Evolutionary conservation across 2,797 vertebrate genomes (phyloP).

Genomic region (Sparidentex hasta): DNA sequence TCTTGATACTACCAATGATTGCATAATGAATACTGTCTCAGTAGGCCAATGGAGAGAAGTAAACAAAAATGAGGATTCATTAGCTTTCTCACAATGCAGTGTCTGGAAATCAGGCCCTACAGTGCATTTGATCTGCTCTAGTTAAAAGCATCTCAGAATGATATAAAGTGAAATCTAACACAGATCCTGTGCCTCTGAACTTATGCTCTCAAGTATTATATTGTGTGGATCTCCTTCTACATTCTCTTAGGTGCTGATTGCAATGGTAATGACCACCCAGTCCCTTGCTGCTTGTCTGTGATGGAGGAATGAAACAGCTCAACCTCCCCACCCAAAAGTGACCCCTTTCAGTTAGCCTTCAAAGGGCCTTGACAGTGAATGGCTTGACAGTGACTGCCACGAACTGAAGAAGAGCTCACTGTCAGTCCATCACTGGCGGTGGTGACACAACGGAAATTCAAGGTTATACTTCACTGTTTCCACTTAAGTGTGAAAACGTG

Average conservation of each 20-base stretch:
- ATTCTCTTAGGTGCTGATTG: conserved; percentile 28
- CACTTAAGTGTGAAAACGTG: not conserved
- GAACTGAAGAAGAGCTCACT: conserved; percentile 38
- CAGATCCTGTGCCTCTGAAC: not conserved
- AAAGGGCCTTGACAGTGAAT: conserved; percentile 40
- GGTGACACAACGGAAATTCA: conserved; percentile 42
- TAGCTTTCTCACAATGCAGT: not conserved
- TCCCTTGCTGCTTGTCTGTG: conserved; percentile 6
- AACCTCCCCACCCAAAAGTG: conserved; percentile 35
- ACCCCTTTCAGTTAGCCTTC: conserved; percentile 47
- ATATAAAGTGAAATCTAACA: conserved; percentile 19
- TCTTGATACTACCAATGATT: not conserved
- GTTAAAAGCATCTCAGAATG: conserved; percentile 19
- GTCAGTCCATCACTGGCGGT: conserved; percentile 12
- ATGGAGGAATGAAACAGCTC: conserved; percentile 18
- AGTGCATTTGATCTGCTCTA: conserved; percentile 14
- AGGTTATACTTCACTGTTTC: conserved; percentile 17
- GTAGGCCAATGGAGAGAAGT: not conserved
- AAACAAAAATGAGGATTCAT: conserved; percentile 15
- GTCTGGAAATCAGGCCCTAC: conserved; percentile 12
- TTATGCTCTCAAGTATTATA: not conserved
- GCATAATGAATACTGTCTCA: conserved; percentile 14
- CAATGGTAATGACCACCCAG: conserved; percentile 33
- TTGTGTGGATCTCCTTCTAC: not conserved
- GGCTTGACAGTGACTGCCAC: conserved; percentile 19